Conservation (phyloP, 2,888 invertebrate genomes). For the Caenorhabditis uteleia region DNA sequence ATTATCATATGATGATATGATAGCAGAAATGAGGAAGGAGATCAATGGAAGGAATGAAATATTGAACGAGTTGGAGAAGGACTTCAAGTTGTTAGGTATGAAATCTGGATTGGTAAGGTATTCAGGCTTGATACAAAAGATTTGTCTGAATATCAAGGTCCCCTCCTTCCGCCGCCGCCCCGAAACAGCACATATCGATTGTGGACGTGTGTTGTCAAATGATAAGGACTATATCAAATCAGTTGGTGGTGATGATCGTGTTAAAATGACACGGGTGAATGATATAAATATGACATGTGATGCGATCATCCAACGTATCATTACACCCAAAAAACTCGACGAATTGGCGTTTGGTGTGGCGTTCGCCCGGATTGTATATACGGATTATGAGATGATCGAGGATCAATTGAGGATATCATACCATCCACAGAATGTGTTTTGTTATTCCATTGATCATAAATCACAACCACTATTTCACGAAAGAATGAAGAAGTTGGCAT, state of each 20-base stretch:
- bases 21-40: constrained; percentile 19
- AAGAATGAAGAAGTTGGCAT: constrained; percentile 26
- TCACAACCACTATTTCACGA: constrained; percentile 25
- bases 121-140: too few species aligned
- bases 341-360: constrained; percentile 21
- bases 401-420: constrained; percentile 39
- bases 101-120: constrained; percentile 16
- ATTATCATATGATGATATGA: constrained; percentile 19
- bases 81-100: constrained; percentile 8
- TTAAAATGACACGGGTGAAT: constrained; percentile 7
- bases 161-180: constrained; percentile 13
- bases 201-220: constrained; percentile 14
- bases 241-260: constrained; percentile 15
- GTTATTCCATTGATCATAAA: constrained; percentile 45
- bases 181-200: constrained; percentile 25
- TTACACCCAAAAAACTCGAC: neutral
- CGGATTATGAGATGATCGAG: constrained; percentile 45
- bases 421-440: constrained; percentile 46
- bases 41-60: constrained; percentile 17
- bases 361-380: constrained; percentile 44
- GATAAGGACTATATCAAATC: constrained; percentile 18
- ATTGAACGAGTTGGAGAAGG: constrained; percentile 16
- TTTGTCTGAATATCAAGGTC: too few species aligned
- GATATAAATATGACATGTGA: constrained; percentile 24
- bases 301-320: constrained; percentile 16